phyloP scores from a whole-genome alignment of 1,140 invertebrate genomes.

The Platorchestia sp. region DNA sequence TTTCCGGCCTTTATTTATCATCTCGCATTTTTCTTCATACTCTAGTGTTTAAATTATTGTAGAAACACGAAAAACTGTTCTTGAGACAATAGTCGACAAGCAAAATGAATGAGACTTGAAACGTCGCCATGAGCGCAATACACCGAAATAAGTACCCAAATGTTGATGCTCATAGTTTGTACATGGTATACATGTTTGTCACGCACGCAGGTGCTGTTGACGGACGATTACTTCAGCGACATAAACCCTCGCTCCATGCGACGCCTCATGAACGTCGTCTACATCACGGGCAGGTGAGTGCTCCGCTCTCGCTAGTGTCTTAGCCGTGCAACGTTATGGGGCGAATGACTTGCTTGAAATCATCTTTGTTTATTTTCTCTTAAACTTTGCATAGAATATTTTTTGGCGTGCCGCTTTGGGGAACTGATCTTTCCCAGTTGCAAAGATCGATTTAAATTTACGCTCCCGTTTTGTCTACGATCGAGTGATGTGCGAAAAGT shows the following conservation, averaged over 20 bases:
- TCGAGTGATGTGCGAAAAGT: too few relatives aligned
- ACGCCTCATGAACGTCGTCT: constrained; percentile 96
- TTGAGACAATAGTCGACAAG: neutral
- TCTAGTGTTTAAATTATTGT: neutral
- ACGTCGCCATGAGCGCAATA: neutral
- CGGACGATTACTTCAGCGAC: constrained; percentile 97
- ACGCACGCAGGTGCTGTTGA: constrained; percentile 78
- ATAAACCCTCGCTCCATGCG: constrained; percentile 97
- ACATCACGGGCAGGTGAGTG: constrained; percentile 83
- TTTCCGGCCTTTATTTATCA: neutral
- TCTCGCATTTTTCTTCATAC: neutral
- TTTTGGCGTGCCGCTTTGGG: too few relatives aligned
- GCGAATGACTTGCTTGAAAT: too few relatives aligned
- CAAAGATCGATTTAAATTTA: too few relatives aligned
- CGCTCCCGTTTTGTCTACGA: too few relatives aligned
- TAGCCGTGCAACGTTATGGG: too few relatives aligned
- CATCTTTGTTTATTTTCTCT: too few relatives aligned
- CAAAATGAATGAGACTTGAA: neutral
- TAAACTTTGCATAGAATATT: too few relatives aligned
- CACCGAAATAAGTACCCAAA: neutral
- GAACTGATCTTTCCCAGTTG: too few relatives aligned
- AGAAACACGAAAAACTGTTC: neutral
- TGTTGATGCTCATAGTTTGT: neutral
- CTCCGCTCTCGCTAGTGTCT: too few relatives aligned
- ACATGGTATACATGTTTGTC: neutral